phyloP scores from a whole-genome alignment of 1,140 invertebrate species.

The Camponotus vicinus region DNA sequence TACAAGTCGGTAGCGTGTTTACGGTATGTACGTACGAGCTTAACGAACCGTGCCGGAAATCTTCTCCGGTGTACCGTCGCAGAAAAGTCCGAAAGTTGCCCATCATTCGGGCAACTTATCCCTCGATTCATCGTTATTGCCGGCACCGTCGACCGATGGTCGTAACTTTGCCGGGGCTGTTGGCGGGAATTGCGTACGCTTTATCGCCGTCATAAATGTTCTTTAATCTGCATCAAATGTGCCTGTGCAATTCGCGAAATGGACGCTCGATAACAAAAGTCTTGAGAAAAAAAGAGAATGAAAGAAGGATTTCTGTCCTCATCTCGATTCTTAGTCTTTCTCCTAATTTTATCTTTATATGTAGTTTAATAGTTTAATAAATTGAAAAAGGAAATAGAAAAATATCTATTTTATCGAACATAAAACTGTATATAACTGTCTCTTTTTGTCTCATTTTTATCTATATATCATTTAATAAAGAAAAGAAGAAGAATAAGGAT shows the following conservation, averaged over 20 bases:
- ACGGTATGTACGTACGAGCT: conserved; percentile 38
- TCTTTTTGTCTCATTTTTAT: not conserved
- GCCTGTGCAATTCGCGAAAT: not conserved
- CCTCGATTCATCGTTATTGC: conserved; percentile 26
- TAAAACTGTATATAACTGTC: not conserved
- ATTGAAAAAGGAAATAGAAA: too few species aligned
- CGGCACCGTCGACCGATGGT: not conserved
- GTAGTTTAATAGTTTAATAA: too few species aligned
- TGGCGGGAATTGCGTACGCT: not conserved
- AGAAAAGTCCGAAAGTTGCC: conserved; percentile 45
- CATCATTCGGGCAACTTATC: conserved; percentile 54
- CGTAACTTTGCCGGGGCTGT: conserved; percentile 20
- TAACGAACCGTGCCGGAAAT: conserved; percentile 36
- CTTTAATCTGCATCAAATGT: conserved; percentile 39
- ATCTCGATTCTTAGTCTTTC: not conserved
- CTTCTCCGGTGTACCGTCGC: conserved; percentile 1
- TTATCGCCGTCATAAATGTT: conserved; percentile 46
- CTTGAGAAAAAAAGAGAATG: not conserved
- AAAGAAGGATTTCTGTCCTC: not conserved
- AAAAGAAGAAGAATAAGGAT: not conserved
- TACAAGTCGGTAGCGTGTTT: conserved; percentile 30
- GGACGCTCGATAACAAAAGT: not conserved
- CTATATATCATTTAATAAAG: not conserved
- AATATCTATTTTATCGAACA: not conserved
- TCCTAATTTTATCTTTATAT: too few species aligned